These are phyloP conservation scores for Aleadryas rufinucha DNA, from an alignment of 2,113 vertebrate genomes.

Conservation along the genomic window DNA sequence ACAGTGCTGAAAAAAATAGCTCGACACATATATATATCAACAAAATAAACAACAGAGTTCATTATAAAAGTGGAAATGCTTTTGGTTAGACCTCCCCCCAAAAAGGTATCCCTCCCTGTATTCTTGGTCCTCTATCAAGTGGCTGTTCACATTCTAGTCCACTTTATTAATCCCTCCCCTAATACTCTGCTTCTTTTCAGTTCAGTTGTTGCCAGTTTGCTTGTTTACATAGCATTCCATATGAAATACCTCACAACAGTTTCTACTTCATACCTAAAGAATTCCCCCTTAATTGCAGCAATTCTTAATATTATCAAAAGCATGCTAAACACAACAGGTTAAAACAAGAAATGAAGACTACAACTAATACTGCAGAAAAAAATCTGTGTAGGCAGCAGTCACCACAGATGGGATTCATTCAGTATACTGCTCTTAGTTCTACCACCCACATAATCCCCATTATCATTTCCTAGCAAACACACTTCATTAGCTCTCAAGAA, in stretches of 20 bases:
- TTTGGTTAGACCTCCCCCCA: not conserved
- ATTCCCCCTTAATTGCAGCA: constrained; percentile 17
- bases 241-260: not conserved
- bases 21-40: not conserved
- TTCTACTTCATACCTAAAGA: not conserved
- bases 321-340: constrained; percentile 47
- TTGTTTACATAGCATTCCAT: constrained; percentile 39
- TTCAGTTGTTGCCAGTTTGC: not conserved
- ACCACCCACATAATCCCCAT: constrained; percentile 16
- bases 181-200: not conserved
- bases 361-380: constrained; percentile 24
- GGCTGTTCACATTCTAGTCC: not conserved
- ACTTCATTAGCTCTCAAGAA: constrained; percentile 1
- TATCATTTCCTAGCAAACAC: constrained; percentile 3
- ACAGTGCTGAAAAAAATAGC: not conserved
- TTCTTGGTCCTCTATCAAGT: not conserved
- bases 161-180: not conserved
- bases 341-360: constrained; percentile 51
- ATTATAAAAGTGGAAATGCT: not conserved
- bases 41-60: not conserved
- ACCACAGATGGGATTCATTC: constrained; percentile 28
- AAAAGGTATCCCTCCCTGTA: not conserved
- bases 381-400: constrained; percentile 41
- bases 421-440: constrained; percentile 8
- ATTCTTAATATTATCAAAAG: constrained; percentile 17